phyloP scores from a whole-genome alignment of 2,888 invertebrate species.

The Brachylomia viminalis region DNA sequence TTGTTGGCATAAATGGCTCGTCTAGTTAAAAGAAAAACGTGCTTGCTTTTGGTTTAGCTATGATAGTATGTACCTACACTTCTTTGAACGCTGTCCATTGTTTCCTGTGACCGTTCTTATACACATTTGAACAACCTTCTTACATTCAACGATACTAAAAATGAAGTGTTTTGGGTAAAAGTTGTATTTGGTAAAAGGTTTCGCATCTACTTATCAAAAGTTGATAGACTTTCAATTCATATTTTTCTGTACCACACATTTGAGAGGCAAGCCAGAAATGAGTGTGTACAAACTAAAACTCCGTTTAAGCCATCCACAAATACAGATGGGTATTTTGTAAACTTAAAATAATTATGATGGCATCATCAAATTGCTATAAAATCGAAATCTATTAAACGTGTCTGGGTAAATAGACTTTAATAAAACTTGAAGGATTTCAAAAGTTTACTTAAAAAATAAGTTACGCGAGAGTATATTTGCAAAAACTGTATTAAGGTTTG shows the following conservation, averaged over 20 bases:
- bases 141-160: background rate
- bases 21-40: slow-evolving; percentile 38
- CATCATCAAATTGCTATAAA: slow-evolving; percentile 30
- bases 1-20: slow-evolving; percentile 48
- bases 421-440: slow-evolving; percentile 42
- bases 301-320: background rate
- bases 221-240: background rate
- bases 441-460: slow-evolving; percentile 53
- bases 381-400: slow-evolving; percentile 41
- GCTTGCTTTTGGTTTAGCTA: slow-evolving; percentile 53
- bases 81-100: slow-evolving; percentile 43
- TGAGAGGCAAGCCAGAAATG: background rate
- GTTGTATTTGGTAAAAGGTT: background rate
- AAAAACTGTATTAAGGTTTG: slow-evolving; percentile 39
- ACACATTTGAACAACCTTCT: slow-evolving; percentile 19
- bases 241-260: background rate
- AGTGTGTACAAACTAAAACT: background rate
- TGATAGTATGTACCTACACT: slow-evolving; percentile 23
- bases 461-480: slow-evolving; percentile 25
- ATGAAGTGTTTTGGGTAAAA: background rate
- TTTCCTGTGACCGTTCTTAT: slow-evolving; percentile 22
- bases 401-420: slow-evolving; percentile 45
- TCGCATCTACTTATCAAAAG: background rate
- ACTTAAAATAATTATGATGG: slow-evolving; percentile 16
- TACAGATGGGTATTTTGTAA: background rate